These are phyloP conservation scores for Micromussa lordhowensis DNA, from an alignment of 92 coral and sea anemone genomes.

Conservation along the genomic window DNA sequence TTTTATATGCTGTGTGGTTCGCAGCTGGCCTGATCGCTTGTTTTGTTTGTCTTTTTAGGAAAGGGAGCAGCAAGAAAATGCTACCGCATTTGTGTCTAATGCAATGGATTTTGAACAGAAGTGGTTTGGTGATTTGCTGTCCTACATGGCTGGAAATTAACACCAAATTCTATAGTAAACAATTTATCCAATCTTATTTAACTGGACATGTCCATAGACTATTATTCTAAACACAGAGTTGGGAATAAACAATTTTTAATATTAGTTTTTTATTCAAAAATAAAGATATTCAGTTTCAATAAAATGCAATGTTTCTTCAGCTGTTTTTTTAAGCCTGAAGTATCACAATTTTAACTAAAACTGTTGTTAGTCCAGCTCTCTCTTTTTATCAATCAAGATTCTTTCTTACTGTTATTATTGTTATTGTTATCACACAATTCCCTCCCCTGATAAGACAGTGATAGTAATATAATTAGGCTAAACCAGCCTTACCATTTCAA, in stretches of 20 bases:
- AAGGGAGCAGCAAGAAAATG: slow-evolving; percentile 7
- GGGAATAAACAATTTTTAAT: background rate
- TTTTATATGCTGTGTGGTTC: background rate
- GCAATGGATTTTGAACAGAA: slow-evolving; percentile 21
- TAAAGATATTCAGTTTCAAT: background rate
- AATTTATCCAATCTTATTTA: background rate
- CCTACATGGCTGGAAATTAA: slow-evolving; percentile 20
- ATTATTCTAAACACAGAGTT: background rate
- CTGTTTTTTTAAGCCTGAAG: background rate
- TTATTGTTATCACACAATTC: too few species aligned
- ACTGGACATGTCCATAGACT: background rate
- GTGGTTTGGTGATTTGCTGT: slow-evolving; percentile 46
- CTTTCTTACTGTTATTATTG: too few species aligned
- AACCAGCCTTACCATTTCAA: too few species aligned
- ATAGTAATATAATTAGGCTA: too few species aligned
- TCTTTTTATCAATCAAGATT: too few species aligned
- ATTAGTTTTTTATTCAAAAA: background rate
- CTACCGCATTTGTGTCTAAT: background rate
- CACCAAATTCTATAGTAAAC: background rate
- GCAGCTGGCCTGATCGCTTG: background rate
- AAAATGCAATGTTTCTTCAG: background rate
- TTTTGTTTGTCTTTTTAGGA: slow-evolving; percentile 6
- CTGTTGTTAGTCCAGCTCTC: too few species aligned
- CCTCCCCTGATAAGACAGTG: too few species aligned
- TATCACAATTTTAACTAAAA: background rate